A percentile compares a stretch with the other conserved stretches of the same genome.
phyloP scores from a whole-genome alignment of 1,140 invertebrate genomes.

The Lutraria rhynchaena region DNA sequence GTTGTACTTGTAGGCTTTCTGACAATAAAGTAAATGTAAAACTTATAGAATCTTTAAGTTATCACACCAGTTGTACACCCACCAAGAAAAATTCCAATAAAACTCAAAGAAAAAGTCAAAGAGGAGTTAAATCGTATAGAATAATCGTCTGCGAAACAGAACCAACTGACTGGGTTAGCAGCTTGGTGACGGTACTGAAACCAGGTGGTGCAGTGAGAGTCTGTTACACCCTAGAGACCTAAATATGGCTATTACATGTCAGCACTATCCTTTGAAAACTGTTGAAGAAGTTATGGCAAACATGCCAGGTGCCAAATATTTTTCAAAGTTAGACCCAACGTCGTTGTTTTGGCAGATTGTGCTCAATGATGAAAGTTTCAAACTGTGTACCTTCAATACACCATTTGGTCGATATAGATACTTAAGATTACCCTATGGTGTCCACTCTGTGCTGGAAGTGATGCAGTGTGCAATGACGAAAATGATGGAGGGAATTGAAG shows the following conservation, averaged over 20 bases:
- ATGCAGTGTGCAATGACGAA: slow-evolving; percentile 61
- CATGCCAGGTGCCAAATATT: slow-evolving; percentile 79
- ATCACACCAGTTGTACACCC: slow-evolving; percentile 56
- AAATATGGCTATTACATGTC: slow-evolving; percentile 58
- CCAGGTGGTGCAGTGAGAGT: too few relatives aligned
- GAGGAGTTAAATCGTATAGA: slow-evolving; percentile 6
- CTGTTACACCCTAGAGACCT: too few relatives aligned
- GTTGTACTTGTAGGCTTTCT: too few relatives aligned
- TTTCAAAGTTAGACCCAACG: slow-evolving; percentile 82
- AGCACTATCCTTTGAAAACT: slow-evolving; percentile 61
- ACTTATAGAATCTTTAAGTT: too few relatives aligned
- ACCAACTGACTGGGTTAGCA: too few relatives aligned
- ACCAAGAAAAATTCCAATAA: slow-evolving; percentile 49
- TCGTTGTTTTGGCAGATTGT: slow-evolving; percentile 60
- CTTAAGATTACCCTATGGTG: slow-evolving; percentile 59
- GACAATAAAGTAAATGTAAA: too few relatives aligned
- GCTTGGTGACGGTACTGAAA: too few relatives aligned
- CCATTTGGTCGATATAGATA: slow-evolving; percentile 68
- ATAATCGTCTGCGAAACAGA: slow-evolving; percentile 11
- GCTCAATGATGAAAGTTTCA: slow-evolving; percentile 47
- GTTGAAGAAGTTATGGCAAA: slow-evolving; percentile 60
- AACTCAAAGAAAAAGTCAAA: slow-evolving; percentile 9
- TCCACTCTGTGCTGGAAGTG: slow-evolving; percentile 72
- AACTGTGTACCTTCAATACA: slow-evolving; percentile 63
- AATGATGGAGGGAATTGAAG: slow-evolving; percentile 36